Base-by-base conservation (phyloP, 35 echinoderm and acorn worm genomes). In the Ophioderma brevispina region DNA sequence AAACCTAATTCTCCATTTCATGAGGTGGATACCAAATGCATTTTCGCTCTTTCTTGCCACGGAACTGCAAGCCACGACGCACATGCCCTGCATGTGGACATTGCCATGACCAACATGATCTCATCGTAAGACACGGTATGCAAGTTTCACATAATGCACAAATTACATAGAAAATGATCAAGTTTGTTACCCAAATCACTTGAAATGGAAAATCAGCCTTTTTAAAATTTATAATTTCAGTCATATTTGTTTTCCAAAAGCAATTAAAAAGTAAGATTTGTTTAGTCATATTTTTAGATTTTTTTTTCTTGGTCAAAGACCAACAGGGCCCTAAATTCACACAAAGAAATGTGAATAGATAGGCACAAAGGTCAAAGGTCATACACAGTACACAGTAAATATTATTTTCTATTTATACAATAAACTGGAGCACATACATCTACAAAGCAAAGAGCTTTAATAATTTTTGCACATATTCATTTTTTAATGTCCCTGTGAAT, bases 331-430 rank as follows among this genome's bases (percentile, higher is more conserved):
- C 28, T 70, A 6, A 15, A 13, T 70, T 70, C 59, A 70, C 59
- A 70, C 4, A 30, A n/a, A 25, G 15, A 15, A 30, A 70, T 70
- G 59, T 70, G 59, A 70, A 70, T 70, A 3, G 28, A 70, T 70
- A 70, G 59, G 59, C 59, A 70, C 59, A 70, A 70, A 70, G 59
- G 59, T 70, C 59, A 70, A 70, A 70, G 59, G 59, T 70, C 59
- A 70, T 70, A 15, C 59, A 70, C 59, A 70, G 59, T 70, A 70
- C 59, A 70, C 59, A 70, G 15, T 70, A 70, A 70, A 70, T 70
- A 70, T 70, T 70, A 6, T 70, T 18, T 70, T 70, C 59, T 70
- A 70, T 70, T 70, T 70, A 70, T 70, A 70, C 59, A 70, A 25
- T 30, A 70, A n/a, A 6, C 59, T 25, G 2, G 3, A 70, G 59